These are phyloP conservation scores for Myocastor coypus DNA, from an alignment of 2,113 vertebrate species.

Conservation along the genomic window DNA sequence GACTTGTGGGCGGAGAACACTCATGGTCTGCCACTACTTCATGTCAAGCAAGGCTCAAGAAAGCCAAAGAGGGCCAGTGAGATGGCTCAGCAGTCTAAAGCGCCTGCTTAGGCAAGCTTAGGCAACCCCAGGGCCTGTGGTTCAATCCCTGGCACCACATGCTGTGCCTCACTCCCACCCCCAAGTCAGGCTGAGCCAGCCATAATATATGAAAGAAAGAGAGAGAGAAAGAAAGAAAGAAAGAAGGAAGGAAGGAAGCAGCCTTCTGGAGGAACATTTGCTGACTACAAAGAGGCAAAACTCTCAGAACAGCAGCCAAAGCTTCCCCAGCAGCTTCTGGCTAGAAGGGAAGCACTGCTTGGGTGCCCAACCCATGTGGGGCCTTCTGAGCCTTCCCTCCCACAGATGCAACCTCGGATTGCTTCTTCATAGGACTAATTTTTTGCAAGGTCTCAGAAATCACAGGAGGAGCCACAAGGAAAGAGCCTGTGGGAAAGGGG, in stretches of 20 bases:
- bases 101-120: no score
- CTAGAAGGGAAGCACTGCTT: neutral
- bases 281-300: neutral
- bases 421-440: neutral
- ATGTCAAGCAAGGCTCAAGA: neutral
- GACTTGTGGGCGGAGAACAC: neutral
- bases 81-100: no score
- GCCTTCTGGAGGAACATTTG: neutral
- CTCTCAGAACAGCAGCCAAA: neutral
- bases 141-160: no score
- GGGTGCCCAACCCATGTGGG: neutral
- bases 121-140: no score
- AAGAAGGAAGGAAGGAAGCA: no score
- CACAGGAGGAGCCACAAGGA: neutral
- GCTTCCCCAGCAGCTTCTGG: neutral
- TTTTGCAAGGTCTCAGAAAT: neutral
- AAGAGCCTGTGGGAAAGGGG: neutral
- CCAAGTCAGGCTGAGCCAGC: no score
- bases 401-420: neutral
- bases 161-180: no score
- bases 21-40: neutral
- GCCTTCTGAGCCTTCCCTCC: neutral
- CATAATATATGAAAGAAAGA: no score
- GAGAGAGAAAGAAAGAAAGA: no score
- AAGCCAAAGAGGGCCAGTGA: neutral